Base-by-base conservation (phyloP, 2,113 vertebrate species). In the Tautogolabrus adspersus region DNA sequence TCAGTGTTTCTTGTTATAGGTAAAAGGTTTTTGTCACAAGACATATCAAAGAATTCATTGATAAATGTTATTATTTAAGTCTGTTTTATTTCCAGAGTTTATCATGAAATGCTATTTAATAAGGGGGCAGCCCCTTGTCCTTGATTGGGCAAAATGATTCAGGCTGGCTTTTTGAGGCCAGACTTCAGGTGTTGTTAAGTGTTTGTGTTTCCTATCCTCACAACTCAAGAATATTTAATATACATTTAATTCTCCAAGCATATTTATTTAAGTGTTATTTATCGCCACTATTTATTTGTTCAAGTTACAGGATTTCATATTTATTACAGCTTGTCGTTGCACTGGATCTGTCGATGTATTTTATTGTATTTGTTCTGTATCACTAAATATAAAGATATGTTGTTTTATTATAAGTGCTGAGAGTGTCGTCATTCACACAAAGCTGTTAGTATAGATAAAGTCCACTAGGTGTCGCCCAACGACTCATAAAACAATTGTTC, bases 181-280 rank as follows among this genome's bases (percentile, higher is more conserved):
- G 66, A 70, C 26, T 81, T 85, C 80, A 81, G 67, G 71, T 82
- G 52, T 73, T 54, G 66, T 66, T 82, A 18, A 51, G 69, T 12
- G 22, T 44, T 19, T 66, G 37, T 81, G 18, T 81, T 75, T 72
- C 6, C 46, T 64, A 61, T 81, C 58, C 26, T 79, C 59, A 72
- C 16, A 42, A 42, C 18, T 64, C 62, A 42, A 73, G 40, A 42
- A 42, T 42, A 42, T 42, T 42, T 79, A 84, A 21, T 69, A 72
- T 3, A 34, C 83, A 73, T 91, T 78, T 79, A 84, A 21, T 69
- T 83, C 46, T 85, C 7, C 72, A 1, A 59, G 18, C 65, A 16
- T 86, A 83, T 91, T 87, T 93, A 87, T 88, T 89, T 87, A 19
- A 65, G n/a, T 77, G 55, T 83, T 88, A 90, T 89, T 92, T 91